Percentiles rank a stretch among this genome's conserved stretches.
These are phyloP conservation scores for Drosophila mimica DNA, from an alignment of 2,888 invertebrate genomes.

Conservation along the genomic window DNA sequence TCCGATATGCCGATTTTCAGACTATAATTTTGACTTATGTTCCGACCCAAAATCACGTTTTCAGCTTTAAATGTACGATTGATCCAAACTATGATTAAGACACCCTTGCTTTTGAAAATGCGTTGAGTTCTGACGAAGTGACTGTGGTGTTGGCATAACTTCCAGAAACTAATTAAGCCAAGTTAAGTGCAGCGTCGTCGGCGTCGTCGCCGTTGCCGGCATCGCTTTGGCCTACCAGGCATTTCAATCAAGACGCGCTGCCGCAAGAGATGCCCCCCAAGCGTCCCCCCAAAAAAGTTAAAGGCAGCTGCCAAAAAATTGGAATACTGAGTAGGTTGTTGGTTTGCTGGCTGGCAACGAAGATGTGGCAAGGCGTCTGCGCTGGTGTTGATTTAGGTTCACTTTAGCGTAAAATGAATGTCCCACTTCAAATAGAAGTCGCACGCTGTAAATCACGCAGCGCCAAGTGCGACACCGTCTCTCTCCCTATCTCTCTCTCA, in stretches of 20 bases:
- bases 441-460: conserved; percentile 79
- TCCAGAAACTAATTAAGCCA: conserved; percentile 83
- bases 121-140: conserved; percentile 7
- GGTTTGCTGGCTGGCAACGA: not conserved
- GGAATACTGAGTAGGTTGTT: conserved; percentile 39
- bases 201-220: conserved; percentile 26
- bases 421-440: conserved; percentile 81
- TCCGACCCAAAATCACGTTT: no score
- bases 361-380: conserved; percentile 17
- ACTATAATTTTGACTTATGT: no score
- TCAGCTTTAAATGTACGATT: no score
- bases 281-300: conserved; percentile 15
- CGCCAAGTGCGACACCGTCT: conserved; percentile 50
- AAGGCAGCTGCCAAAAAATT: conserved; percentile 60
- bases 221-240: conserved; percentile 68
- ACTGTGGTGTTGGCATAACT: conserved; percentile 76
- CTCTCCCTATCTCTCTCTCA: conserved; percentile 14
- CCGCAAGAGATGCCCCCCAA: conserved; percentile 50
- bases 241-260: conserved; percentile 73
- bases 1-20: no score
- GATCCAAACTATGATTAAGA: no score
- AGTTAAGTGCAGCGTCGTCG: conserved; percentile 69
- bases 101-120: no score
- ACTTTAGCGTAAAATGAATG: conserved; percentile 79
- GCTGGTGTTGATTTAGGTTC: conserved; percentile 78